These are phyloP conservation scores for Apostichopus parvimensis DNA, from an alignment of 35 echinoderm and acorn worm genomes.

Conservation along the genomic window DNA sequence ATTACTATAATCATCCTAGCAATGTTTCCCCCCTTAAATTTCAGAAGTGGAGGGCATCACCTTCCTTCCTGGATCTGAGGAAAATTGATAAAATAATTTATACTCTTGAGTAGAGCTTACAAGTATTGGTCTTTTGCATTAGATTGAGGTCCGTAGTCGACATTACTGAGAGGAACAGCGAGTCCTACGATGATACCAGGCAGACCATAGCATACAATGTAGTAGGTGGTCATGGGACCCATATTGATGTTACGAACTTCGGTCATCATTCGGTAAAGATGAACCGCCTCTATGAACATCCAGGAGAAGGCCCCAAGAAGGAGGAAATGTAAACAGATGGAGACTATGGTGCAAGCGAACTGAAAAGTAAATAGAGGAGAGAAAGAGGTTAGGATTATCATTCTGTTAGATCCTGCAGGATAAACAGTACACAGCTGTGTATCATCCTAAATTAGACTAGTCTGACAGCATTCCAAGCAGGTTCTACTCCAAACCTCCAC, in stretches of 20 bases:
- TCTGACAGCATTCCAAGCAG: no score
- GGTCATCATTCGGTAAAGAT: conserved; percentile 99
- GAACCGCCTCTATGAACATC: conserved; percentile 99
- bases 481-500: no score
- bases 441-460: no score
- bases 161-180: conserved; percentile 87
- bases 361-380: conserved; percentile 35
- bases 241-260: conserved; percentile 96
- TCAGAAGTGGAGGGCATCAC: no score
- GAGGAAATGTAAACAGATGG: conserved; percentile 85
- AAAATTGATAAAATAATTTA: background rate
- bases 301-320: conserved; percentile 92
- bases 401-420: no score
- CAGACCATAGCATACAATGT: conserved; percentile 81
- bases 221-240: conserved; percentile 93
- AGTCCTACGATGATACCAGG: conserved; percentile 87
- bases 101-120: conserved; percentile 61
- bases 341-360: conserved; percentile 88
- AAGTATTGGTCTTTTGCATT: conserved; percentile 83
- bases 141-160: conserved; percentile 73
- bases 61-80: no score
- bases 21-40: no score
- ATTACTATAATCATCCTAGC: no score
- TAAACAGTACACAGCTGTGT: no score
- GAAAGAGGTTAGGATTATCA: no score